Conservation (phyloP, 1,140 invertebrate genomes). For the Drosophila nigromelanica region DNA sequence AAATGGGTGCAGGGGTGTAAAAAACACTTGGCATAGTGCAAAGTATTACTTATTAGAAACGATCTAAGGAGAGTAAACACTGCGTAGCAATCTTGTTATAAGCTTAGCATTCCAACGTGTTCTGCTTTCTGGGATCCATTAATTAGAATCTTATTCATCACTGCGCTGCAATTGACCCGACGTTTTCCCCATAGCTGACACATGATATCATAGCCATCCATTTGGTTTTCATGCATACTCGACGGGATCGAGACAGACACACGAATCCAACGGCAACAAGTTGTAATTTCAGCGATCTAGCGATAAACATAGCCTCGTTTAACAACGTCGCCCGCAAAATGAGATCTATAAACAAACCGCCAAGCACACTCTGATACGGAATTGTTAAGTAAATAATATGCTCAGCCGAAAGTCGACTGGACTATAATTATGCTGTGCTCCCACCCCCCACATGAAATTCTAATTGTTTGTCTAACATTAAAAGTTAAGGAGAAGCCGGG, state of each 20-base stretch:
- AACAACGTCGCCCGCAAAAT: slow-evolving; percentile 15
- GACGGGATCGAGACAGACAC: neutral
- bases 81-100: neutral
- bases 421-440: neutral
- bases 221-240: neutral
- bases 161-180: slow-evolving; percentile 24
- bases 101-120: neutral
- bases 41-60: too few species aligned
- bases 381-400: slow-evolving; percentile 20
- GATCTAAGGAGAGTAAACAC: too few species aligned
- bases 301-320: slow-evolving; percentile 28
- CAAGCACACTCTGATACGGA: slow-evolving; percentile 2
- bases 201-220: slow-evolving; percentile 32
- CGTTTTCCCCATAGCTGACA: slow-evolving; percentile 22
- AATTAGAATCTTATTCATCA: slow-evolving; percentile 28
- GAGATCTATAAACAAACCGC: slow-evolving; percentile 26
- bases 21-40: too few species aligned
- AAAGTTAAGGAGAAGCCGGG: neutral
- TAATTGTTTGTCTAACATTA: slow-evolving; percentile 20
- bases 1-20: too few species aligned
- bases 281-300: slow-evolving; percentile 25
- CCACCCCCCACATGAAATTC: neutral
- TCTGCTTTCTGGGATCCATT: slow-evolving; percentile 13
- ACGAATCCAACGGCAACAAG: neutral
- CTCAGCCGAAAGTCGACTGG: neutral